These are phyloP conservation scores for Polypedilum pembai DNA, from an alignment of 1,140 invertebrate genomes.

Conservation along the genomic window DNA sequence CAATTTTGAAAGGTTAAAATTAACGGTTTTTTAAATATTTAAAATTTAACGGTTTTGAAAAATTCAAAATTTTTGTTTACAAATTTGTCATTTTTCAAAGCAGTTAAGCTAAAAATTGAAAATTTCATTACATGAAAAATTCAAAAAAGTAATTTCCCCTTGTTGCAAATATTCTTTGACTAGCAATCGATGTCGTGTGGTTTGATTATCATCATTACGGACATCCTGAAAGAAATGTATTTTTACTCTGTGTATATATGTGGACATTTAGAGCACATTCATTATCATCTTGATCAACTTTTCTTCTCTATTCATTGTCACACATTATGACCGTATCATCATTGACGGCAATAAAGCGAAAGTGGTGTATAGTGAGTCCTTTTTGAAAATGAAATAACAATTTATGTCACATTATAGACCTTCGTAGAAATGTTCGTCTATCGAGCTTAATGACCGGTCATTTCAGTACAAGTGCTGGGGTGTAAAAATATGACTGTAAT, in stretches of 20 bases:
- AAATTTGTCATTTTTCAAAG: too few relatives aligned
- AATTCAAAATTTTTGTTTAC: too few relatives aligned
- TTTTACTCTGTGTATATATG: neutral
- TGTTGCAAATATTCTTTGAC: too few relatives aligned
- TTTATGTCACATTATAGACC: slow-evolving; percentile 13
- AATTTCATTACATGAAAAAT: too few relatives aligned
- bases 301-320: neutral
- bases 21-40: too few relatives aligned
- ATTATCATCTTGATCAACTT: neutral
- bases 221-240: neutral
- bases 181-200: neutral
- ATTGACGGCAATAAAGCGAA: neutral
- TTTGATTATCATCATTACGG: neutral
- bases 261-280: neutral
- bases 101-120: too few relatives aligned
- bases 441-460: neutral
- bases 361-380: neutral
- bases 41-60: too few relatives aligned
- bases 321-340: slow-evolving; percentile 2
- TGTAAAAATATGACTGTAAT: slow-evolving; percentile 2
- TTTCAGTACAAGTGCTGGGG: neutral
- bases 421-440: neutral
- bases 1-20: too few relatives aligned
- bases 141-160: too few relatives aligned
- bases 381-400: neutral